Evolutionary conservation across 2,888 invertebrate species (phyloP).

Genomic region (Netelia melanura): DNA sequence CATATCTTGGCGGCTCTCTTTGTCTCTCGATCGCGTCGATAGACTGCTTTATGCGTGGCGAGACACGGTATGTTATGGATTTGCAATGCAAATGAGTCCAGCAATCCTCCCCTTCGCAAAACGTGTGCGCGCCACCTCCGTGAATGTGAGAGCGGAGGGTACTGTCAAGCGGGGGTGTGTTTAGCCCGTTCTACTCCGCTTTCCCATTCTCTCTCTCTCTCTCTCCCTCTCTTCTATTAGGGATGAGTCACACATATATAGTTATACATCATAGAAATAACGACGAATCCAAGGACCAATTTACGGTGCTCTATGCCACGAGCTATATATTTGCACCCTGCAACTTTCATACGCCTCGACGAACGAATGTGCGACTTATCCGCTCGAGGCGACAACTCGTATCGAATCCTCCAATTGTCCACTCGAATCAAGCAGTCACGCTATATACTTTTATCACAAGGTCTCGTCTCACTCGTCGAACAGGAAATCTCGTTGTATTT

Average conservation of each 20-base stretch:
- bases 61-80: conserved; percentile 80
- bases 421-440: conserved; percentile 68
- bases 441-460: conserved; percentile 49
- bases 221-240: background rate
- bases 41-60: conserved; percentile 69
- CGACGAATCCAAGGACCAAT: conserved; percentile 59
- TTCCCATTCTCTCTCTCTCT: conserved; percentile 14
- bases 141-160: conserved; percentile 62
- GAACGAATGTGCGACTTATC: conserved; percentile 69
- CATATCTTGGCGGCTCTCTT: conserved; percentile 44
- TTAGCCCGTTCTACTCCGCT: conserved; percentile 61
- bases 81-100: conserved; percentile 82
- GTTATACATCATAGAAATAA: conserved; percentile 44
- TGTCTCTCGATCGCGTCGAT: conserved; percentile 64
- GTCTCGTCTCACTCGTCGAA: conserved; percentile 14
- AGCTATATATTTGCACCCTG: conserved; percentile 24
- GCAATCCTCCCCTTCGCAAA: conserved; percentile 69
- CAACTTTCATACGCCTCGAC: conserved; percentile 64
- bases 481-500: conserved; percentile 11
- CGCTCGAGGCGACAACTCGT: conserved; percentile 70
- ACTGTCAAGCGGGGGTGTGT: conserved; percentile 67
- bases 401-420: conserved; percentile 68
- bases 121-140: conserved; percentile 65
- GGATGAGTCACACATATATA: conserved; percentile 69
- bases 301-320: conserved; percentile 55